These are phyloP conservation scores for Cuculus canorus DNA, from an alignment of 2,797 vertebrate species.

Conservation along the genomic window DNA sequence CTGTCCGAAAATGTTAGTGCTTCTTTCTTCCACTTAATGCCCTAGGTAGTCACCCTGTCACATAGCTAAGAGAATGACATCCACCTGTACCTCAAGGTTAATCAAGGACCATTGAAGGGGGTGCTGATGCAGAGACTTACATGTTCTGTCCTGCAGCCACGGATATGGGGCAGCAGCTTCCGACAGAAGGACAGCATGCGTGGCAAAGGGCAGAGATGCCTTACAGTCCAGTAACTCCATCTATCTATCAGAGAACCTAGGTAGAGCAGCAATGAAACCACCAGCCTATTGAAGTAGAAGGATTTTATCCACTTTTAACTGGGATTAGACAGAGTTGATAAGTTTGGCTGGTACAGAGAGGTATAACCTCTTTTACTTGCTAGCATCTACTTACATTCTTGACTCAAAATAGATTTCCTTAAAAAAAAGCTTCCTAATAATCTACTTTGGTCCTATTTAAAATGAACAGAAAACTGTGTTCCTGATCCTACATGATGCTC, in stretches of 20 bases:
- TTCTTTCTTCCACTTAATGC: background rate
- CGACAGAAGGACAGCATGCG: accelerated
- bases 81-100: background rate
- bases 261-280: background rate
- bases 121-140: background rate
- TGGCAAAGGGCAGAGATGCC: background rate
- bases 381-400: background rate
- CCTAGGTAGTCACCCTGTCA: background rate
- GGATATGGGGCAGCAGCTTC: background rate
- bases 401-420: background rate
- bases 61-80: background rate
- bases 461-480: background rate
- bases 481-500: background rate
- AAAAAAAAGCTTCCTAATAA: background rate
- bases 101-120: background rate
- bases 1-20: background rate
- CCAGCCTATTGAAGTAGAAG: background rate
- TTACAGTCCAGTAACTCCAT: background rate
- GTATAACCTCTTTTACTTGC: background rate
- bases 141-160: accelerated
- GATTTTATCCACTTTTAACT: background rate
- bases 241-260: background rate
- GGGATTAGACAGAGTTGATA: background rate
- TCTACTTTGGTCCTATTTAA: background rate
- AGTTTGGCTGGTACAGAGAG: background rate